Percentiles rank a stretch among this genome's conserved stretches.
Evolutionary conservation across 2,113 vertebrate species (phyloP).

Genomic region (Colinus virginianus): DNA sequence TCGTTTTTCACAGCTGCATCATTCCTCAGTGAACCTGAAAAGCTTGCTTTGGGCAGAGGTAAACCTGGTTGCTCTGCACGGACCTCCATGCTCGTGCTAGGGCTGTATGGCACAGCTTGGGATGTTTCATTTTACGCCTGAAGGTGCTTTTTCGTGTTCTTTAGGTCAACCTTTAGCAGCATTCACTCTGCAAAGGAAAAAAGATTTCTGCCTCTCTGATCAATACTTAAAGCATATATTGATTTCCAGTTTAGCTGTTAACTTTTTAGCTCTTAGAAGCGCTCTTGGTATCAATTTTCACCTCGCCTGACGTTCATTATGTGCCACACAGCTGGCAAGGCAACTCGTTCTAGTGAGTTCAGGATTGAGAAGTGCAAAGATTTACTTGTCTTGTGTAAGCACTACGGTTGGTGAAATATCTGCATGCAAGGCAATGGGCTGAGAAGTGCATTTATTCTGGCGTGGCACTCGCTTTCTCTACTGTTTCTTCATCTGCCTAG

Average conservation of each 20-base stretch:
- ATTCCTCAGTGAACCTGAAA: slow-evolving; percentile 10
- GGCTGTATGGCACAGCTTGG: background rate
- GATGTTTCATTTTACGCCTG: background rate
- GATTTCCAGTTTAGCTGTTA: slow-evolving; percentile 68
- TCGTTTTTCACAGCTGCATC: slow-evolving; percentile 31
- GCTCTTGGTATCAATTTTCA: slow-evolving; percentile 49
- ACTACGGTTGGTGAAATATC: slow-evolving; percentile 52
- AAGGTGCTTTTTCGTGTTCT: background rate
- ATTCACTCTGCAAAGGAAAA: background rate
- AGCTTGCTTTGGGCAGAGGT: slow-evolving; percentile 6
- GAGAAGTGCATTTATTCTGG: slow-evolving; percentile 68
- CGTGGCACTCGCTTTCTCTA: slow-evolving; percentile 23
- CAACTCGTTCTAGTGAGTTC: slow-evolving; percentile 22
- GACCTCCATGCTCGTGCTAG: rapidly evolving
- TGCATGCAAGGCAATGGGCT: slow-evolving; percentile 66
- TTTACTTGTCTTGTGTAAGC: slow-evolving; percentile 60
- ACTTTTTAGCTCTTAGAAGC: slow-evolving; percentile 49
- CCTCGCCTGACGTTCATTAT: slow-evolving; percentile 49
- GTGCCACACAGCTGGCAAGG: background rate
- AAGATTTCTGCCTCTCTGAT: slow-evolving; percentile 31
- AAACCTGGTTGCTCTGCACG: background rate
- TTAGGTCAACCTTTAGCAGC: background rate
- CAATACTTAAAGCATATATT: slow-evolving; percentile 31
- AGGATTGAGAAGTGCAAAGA: background rate
- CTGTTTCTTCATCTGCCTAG: slow-evolving; percentile 64